Base-by-base conservation (phyloP, 2,888 invertebrate genomes). In the Trachelus stipa region DNA sequence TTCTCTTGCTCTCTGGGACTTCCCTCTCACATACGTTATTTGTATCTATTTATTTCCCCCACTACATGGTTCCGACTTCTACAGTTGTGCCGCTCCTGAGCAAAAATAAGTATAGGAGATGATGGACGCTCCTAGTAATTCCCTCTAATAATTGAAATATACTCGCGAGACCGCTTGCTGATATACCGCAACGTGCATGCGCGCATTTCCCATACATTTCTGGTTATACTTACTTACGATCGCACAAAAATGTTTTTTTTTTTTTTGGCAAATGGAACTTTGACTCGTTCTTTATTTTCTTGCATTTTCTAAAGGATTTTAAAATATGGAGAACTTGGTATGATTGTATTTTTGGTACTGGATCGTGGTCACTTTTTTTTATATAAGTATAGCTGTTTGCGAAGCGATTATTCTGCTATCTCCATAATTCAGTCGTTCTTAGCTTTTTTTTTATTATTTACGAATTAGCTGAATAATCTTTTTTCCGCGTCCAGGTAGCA, bases 111-210 rank as follows among this genome's bases (percentile, higher is more conserved):
- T 90, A 89, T 89, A 90, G 91, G 90, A 90, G 89, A 91, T 91
- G 91, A 91, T 90, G 90, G 89, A 90, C 90, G 90, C 89, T 87
- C 88, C 88, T 88, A 88, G 91, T 91, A 91, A 91, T 91, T 91
- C 90, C 90, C 90, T 90, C 89, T 91, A 91, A 91, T 91, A 91
- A 91, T 91, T 91, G 91, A 91, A 91, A 91, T 91, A 90, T 89
- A 90, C 90, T 89, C 88, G 88, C 88, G 87, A 86, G 86, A 84
- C 81, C 83, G 82, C 82, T 82, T 81, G 81, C 85, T 78, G 79
- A 77, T 77, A 75, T 75, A 71, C 79, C 30, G 75, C 56, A 75
- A 34, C n/a, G 71, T 23, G 23, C 23, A 23, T 23, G 56, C 56
- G 9, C 23, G 56, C 23, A 56, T 23, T 23, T 56, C 9, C 23